Conservation (phyloP, 2,797 vertebrate species). For the Trichosurus vulpecula region DNA sequence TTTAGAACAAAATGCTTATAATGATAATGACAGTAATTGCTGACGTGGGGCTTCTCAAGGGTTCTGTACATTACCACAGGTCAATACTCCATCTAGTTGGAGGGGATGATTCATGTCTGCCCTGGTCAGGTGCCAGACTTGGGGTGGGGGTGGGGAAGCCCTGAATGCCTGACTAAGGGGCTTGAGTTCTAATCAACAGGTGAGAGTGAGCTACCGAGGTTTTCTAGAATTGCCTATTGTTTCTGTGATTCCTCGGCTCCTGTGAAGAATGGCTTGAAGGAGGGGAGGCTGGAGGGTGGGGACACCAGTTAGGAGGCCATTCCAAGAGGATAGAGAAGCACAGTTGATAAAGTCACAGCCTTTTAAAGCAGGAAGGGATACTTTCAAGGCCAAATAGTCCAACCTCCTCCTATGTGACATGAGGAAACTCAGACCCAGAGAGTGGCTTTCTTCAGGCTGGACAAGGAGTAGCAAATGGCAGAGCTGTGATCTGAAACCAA, state of each 20-base stretch:
- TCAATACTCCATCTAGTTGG: too few relatives aligned
- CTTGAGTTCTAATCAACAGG: neutral
- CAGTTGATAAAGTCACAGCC: neutral
- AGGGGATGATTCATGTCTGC: neutral
- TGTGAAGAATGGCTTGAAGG: neutral
- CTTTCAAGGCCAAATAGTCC: neutral
- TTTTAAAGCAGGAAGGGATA: neutral
- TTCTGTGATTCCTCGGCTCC: neutral
- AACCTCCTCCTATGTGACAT: neutral
- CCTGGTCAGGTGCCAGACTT: too few relatives aligned
- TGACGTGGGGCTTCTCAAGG: neutral
- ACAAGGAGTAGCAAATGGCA: neutral
- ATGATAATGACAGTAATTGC: neutral
- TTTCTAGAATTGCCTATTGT: neutral
- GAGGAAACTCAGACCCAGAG: neutral
- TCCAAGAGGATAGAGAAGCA: neutral
- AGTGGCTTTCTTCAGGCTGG: too few relatives aligned
- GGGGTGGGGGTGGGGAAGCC: accelerated
- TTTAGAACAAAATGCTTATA: neutral
- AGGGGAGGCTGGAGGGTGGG: neutral
- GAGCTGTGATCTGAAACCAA: neutral
- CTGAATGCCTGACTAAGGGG: neutral
- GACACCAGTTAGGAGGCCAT: neutral
- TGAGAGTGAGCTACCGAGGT: neutral
- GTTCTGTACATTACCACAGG: neutral